Evolutionary conservation across 2,888 invertebrate species (phyloP).

Genomic region (Agonopterix subpropinquella): DNA sequence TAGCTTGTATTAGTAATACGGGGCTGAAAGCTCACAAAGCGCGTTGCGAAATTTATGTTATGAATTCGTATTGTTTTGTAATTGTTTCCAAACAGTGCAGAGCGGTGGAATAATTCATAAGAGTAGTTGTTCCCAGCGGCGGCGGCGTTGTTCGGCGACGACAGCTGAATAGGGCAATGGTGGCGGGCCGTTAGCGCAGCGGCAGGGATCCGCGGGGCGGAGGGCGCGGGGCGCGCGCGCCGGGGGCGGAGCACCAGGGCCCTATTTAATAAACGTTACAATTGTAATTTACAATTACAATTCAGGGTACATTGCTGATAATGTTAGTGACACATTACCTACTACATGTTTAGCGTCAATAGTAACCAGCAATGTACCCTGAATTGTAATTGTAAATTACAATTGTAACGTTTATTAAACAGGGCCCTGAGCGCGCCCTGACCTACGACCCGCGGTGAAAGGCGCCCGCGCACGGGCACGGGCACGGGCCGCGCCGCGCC

Average conservation of each 20-base stretch:
- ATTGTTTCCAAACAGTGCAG: constrained; percentile 63
- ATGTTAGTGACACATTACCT: too few species aligned
- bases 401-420: too few species aligned
- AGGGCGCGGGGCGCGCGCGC: constrained; percentile 18
- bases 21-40: constrained; percentile 50
- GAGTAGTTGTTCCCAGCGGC: constrained; percentile 58
- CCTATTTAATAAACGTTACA: too few species aligned
- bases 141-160: constrained; percentile 33
- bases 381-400: too few species aligned
- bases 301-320: too few species aligned
- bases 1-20: constrained; percentile 21
- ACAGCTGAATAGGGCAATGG: constrained; percentile 66
- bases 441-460: constrained; percentile 74
- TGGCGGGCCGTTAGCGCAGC: constrained; percentile 51
- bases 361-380: too few species aligned
- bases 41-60: constrained; percentile 59
- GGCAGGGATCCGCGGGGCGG: constrained; percentile 23
- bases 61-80: constrained; percentile 67
- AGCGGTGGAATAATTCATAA: constrained; percentile 69
- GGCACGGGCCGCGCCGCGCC: constrained; percentile 37
- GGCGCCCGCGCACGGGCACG: constrained; percentile 50
- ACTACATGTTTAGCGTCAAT: too few species aligned
- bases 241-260: constrained; percentile 60
- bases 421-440: constrained; percentile 76
- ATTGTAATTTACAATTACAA: too few species aligned